Percentiles rank a stretch among this genome's conserved stretches.
phyloP scores from a whole-genome alignment of 2,888 invertebrate genomes.

The Pristionchus entomophagus region DNA sequence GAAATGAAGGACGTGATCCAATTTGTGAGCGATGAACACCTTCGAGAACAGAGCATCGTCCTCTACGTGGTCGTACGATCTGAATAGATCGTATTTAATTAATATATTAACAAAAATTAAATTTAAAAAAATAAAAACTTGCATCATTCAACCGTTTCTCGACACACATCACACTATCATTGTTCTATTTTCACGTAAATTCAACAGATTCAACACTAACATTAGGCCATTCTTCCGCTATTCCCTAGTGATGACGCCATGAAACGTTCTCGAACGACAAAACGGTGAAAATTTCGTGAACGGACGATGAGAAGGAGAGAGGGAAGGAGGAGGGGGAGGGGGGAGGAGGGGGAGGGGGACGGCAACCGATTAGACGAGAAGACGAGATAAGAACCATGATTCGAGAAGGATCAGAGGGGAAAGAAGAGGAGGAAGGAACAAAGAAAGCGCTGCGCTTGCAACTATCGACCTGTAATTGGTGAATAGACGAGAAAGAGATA shows the following conservation, averaged over 20 bases:
- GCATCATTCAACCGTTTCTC: too few relatives aligned
- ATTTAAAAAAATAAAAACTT: background rate
- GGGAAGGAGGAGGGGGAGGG: background rate
- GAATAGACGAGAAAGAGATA: background rate
- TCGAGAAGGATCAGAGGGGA: background rate
- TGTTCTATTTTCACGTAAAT: too few relatives aligned
- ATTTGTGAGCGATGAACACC: constrained; percentile 91
- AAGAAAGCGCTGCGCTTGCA: background rate
- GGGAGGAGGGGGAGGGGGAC: background rate
- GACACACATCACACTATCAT: too few relatives aligned
- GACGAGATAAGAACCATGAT: background rate
- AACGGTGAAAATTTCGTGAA: constrained; percentile 70
- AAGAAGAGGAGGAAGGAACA: background rate
- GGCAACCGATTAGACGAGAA: background rate
- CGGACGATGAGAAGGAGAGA: background rate
- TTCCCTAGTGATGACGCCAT: constrained; percentile 75
- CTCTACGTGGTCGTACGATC: constrained; percentile 78
- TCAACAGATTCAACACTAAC: background rate
- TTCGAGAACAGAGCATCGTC: constrained; percentile 81
- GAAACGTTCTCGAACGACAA: constrained; percentile 81
- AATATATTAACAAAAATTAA: background rate
- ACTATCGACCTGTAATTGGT: background rate
- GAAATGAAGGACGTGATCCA: constrained; percentile 85
- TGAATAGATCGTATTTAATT: background rate
- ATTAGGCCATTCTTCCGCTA: background rate